Conservation (phyloP, 2,888 invertebrate species). For the Aphodius sticticus region DNA sequence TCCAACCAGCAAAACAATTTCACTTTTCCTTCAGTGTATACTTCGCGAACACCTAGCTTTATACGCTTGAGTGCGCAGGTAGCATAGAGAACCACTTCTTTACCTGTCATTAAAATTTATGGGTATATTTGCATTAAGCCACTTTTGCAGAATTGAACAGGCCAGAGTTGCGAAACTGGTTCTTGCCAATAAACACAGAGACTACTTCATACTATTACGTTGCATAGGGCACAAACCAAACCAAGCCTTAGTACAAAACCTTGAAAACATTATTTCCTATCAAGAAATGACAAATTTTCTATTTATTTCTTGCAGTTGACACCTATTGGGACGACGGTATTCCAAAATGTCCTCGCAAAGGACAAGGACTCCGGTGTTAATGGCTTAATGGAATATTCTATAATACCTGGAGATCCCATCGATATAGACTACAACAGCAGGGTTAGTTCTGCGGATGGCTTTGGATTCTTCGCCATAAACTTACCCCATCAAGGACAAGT, state of each 20-base stretch:
- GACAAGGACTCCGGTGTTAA: conserved; percentile 90
- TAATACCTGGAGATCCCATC: conserved; percentile 72
- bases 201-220: background rate
- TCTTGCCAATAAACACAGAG: background rate
- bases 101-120: background rate
- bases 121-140: background rate
- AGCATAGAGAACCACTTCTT: background rate
- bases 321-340: conserved; percentile 86
- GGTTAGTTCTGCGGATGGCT: conserved; percentile 78
- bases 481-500: conserved; percentile 90
- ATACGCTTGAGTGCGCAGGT: background rate
- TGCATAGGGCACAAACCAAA: too few species aligned
- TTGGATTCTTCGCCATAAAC: conserved; percentile 83
- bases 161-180: background rate
- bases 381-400: conserved; percentile 86
- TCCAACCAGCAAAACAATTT: background rate
- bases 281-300: background rate
- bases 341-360: conserved; percentile 79
- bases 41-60: background rate
- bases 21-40: background rate
- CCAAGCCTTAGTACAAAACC: too few species aligned
- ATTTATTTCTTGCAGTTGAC: conserved; percentile 71
- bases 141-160: background rate
- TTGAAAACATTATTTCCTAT: background rate
- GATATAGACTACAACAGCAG: conserved; percentile 64